A percentile compares a stretch with the other conserved stretches of the same genome.
Evolutionary conservation across 1,140 invertebrate species (phyloP).

Genomic region (Liolophura sinensis): DNA sequence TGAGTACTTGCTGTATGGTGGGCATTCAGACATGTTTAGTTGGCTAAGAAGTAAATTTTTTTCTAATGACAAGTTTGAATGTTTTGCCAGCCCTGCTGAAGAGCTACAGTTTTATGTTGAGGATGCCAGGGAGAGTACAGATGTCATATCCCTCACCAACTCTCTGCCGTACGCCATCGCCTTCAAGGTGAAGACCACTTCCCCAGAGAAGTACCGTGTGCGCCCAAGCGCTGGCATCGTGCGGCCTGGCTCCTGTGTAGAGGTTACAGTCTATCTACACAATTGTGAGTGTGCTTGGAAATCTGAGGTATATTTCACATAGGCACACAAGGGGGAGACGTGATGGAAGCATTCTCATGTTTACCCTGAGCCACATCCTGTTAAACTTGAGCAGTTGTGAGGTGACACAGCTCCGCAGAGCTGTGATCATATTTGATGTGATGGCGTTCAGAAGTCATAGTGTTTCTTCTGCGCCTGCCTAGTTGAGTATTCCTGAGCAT

Average conservation of each 20-base stretch:
- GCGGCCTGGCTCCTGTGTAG: constrained; percentile 60
- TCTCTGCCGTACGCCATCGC: constrained; percentile 72
- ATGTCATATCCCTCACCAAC: constrained; percentile 65
- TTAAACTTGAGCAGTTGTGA: too few relatives aligned
- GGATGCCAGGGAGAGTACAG: constrained; percentile 31
- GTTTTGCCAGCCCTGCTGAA: constrained; percentile 40
- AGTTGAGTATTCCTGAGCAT: too few relatives aligned
- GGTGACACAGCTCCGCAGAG: too few relatives aligned
- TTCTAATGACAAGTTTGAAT: background rate
- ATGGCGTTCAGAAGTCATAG: too few relatives aligned
- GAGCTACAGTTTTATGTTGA: constrained; percentile 41
- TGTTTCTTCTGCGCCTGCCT: too few relatives aligned
- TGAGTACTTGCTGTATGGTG: background rate
- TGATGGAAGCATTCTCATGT: too few relatives aligned
- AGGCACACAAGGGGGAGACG: too few relatives aligned
- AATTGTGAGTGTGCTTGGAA: constrained; percentile 34
- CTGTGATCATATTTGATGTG: too few relatives aligned
- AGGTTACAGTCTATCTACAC: constrained; percentile 52
- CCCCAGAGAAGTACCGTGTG: constrained; percentile 88
- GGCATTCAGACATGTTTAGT: background rate
- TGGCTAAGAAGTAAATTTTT: background rate
- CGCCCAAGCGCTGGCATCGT: constrained; percentile 80
- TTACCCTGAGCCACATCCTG: too few relatives aligned
- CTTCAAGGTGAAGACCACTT: constrained; percentile 80
- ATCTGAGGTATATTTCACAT: too few relatives aligned